Conservation (phyloP, 92 coral and sea anemone species). For the Parazoanthus darwini region DNA sequence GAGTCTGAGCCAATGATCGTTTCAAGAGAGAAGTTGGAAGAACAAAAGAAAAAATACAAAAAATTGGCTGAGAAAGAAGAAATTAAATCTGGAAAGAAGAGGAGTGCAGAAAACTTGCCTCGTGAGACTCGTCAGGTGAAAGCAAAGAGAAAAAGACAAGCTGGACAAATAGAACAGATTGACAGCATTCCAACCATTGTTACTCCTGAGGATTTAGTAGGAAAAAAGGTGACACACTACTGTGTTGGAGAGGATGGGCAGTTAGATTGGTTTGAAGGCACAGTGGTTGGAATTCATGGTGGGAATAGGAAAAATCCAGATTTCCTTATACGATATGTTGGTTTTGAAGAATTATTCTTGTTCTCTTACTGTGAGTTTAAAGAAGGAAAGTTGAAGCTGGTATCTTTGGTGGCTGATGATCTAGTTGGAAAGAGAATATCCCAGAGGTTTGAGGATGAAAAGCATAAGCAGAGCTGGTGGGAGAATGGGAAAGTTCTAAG, state of each 20-base stretch:
- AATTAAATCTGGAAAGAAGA: conserved; percentile 26
- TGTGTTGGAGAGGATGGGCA: conserved; percentile 31
- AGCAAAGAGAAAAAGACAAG: conserved; percentile 2
- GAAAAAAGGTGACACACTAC: conserved; percentile 47
- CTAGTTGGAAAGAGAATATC: conserved; percentile 33
- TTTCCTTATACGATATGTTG: conserved; percentile 8
- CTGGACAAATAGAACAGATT: background rate
- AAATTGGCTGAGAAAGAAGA: conserved; percentile 34
- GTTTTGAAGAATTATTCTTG: conserved; percentile 18
- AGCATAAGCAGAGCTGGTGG: conserved; percentile 44
- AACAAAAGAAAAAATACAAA: conserved; percentile 28
- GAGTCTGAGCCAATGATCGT: conserved; percentile 1
- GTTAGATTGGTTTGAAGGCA: conserved; percentile 30
- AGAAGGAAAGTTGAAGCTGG: conserved; percentile 23
- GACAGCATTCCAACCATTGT: conserved; percentile 33
- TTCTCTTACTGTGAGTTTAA: conserved; percentile 20
- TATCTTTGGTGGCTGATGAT: conserved; percentile 28
- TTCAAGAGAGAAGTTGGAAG: conserved; percentile 9
- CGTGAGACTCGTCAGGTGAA: conserved; percentile 5
- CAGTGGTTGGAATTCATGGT: conserved; percentile 31
- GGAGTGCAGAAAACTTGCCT: conserved; percentile 21
- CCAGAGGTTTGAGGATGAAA: conserved; percentile 49
- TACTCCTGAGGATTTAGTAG: conserved; percentile 44
- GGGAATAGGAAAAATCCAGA: conserved; percentile 39
- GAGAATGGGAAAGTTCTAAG: conserved; percentile 46